These are phyloP conservation scores for Andrena fulva DNA, from an alignment of 2,888 invertebrate genomes.

Conservation along the genomic window DNA sequence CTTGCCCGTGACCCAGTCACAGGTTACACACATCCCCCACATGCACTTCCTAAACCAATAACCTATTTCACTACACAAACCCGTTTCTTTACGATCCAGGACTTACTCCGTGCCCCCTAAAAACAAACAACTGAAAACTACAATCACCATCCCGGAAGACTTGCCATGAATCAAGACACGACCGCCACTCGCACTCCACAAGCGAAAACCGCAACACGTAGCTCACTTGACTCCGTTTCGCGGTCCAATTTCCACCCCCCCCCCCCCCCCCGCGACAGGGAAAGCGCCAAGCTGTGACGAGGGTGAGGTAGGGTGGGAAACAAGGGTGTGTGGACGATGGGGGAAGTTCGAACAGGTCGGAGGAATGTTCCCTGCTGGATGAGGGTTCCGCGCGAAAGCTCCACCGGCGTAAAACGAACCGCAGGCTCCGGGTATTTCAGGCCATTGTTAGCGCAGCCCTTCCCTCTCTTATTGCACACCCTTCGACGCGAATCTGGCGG, in stretches of 20 bases:
- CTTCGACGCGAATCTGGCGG: constrained; percentile 25
- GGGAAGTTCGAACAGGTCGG: not conserved
- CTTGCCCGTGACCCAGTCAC: not conserved
- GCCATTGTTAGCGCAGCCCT: constrained; percentile 55
- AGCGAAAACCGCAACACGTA: constrained; percentile 21
- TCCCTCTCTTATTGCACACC: constrained; percentile 24
- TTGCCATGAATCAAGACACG: no score
- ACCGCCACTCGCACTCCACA: not conserved
- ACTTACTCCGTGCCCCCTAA: no score
- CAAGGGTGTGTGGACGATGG: not conserved
- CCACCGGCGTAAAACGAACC: constrained; percentile 61
- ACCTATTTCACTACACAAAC: no score
- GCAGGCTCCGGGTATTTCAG: constrained; percentile 46
- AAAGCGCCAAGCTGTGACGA: not conserved
- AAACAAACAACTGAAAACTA: no score
- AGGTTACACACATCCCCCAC: no score
- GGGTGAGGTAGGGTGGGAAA: not conserved
- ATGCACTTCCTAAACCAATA: no score
- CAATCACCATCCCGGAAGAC: no score
- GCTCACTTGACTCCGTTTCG: not conserved
- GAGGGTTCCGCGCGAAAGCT: constrained; percentile 29
- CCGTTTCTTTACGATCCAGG: no score
- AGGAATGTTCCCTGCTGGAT: not conserved
- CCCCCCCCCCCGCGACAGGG: not conserved
- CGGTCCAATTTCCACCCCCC: constrained; percentile 13